These are phyloP conservation scores for Rhagonycha fulva DNA, from an alignment of 2,888 invertebrate genomes.

Conservation along the genomic window DNA sequence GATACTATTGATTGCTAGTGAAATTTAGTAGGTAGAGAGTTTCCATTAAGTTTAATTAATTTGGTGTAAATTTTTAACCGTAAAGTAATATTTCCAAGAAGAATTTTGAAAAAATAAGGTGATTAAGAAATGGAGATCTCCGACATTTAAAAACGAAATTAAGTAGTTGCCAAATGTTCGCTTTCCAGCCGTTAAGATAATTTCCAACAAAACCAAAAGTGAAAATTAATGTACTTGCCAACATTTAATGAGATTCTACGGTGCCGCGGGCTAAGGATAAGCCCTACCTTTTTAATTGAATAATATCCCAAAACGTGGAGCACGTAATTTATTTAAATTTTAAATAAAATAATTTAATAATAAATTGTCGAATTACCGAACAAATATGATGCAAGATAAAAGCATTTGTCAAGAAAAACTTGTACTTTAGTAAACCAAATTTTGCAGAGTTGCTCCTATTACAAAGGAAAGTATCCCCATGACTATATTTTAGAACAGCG, in stretches of 20 bases:
- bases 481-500: constrained; percentile 24
- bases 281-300: background rate
- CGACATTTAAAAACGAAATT: background rate
- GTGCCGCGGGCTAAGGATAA: background rate
- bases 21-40: background rate
- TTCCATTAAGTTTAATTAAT: background rate
- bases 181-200: background rate
- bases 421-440: background rate
- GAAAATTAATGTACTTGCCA: background rate
- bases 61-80: background rate
- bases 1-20: background rate
- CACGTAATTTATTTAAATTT: background rate
- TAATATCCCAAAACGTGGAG: background rate
- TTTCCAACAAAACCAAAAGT: background rate
- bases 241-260: background rate
- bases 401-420: background rate
- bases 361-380: background rate
- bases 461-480: constrained; percentile 19
- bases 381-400: background rate
- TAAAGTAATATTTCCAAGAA: background rate
- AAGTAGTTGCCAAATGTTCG: background rate
- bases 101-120: background rate
- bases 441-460: background rate
- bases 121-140: background rate
- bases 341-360: background rate